Evolutionary conservation across 1,140 invertebrate species (phyloP).

Genomic region (Chrysopa pallens): DNA sequence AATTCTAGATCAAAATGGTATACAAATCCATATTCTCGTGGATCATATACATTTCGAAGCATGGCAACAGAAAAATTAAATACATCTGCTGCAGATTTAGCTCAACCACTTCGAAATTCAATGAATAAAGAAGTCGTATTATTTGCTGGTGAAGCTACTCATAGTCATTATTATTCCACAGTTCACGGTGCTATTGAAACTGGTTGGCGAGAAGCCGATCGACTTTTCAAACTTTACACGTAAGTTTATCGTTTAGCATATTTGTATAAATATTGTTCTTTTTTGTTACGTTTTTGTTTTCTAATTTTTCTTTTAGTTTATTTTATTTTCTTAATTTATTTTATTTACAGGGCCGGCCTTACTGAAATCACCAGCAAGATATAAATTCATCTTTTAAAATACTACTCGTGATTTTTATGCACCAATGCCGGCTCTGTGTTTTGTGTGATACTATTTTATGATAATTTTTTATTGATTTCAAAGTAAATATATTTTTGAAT

Average conservation of each 20-base stretch:
- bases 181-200: conserved; percentile 66
- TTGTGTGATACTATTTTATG: no score
- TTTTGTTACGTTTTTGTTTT: conserved; percentile 11
- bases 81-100: conserved; percentile 27
- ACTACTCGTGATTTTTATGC: not conserved
- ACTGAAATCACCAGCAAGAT: not conserved
- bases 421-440: no score
- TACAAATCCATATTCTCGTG: conserved; percentile 41
- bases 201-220: conserved; percentile 60
- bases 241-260: conserved; percentile 6
- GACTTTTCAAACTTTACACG: conserved; percentile 21
- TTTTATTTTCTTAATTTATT: not conserved
- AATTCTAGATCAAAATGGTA: conserved; percentile 45
- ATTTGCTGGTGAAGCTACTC: conserved; percentile 57
- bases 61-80: conserved; percentile 32
- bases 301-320: not conserved
- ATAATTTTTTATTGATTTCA: no score
- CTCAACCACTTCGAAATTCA: conserved; percentile 29
- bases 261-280: not conserved
- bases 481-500: no score
- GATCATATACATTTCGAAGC: conserved; percentile 49
- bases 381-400: not conserved
- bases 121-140: conserved; percentile 32
- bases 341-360: not conserved
- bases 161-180: conserved; percentile 46